These are phyloP conservation scores for Aplocera efformata DNA, from an alignment of 2,888 invertebrate species.

Conservation along the genomic window DNA sequence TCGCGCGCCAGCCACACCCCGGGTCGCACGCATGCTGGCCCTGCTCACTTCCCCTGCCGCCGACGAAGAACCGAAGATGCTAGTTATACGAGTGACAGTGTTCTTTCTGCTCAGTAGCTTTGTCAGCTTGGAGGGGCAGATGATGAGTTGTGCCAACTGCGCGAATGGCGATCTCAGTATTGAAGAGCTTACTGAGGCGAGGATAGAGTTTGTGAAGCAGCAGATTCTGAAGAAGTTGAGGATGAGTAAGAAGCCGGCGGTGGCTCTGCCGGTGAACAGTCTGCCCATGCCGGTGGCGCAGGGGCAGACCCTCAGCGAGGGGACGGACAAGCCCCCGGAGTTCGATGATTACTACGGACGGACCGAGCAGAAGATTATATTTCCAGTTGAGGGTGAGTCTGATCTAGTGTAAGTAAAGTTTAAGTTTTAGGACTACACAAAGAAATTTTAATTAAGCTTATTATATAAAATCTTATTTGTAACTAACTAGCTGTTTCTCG, in stretches of 20 bases:
- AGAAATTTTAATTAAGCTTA: too few species aligned
- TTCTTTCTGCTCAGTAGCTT: conserved; percentile 57
- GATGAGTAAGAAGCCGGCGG: conserved; percentile 86
- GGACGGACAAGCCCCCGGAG: conserved; percentile 79
- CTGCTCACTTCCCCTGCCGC: conserved; percentile 60
- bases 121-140: conserved; percentile 51
- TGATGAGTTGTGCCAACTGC: conserved; percentile 62
- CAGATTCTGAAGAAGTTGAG: conserved; percentile 91
- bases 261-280: conserved; percentile 81
- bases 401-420: too few species aligned
- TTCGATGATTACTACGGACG: conserved; percentile 90
- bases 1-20: conserved; percentile 41
- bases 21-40: conserved; percentile 62
- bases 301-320: conserved; percentile 82
- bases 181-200: conserved; percentile 83
- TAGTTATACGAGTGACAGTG: conserved; percentile 51
- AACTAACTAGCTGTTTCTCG: too few species aligned
- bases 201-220: conserved; percentile 91
- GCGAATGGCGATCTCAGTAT: conserved; percentile 66
- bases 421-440: too few species aligned
- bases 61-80: conserved; percentile 46
- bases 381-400: conserved; percentile 88
- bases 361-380: conserved; percentile 91
- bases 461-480: too few species aligned
- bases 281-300: conserved; percentile 89